Evolutionary conservation across 2,888 invertebrate genomes (phyloP), one percentile per base, ranked within the genome.

Genomic region (Cephus pygmeus): DNA sequence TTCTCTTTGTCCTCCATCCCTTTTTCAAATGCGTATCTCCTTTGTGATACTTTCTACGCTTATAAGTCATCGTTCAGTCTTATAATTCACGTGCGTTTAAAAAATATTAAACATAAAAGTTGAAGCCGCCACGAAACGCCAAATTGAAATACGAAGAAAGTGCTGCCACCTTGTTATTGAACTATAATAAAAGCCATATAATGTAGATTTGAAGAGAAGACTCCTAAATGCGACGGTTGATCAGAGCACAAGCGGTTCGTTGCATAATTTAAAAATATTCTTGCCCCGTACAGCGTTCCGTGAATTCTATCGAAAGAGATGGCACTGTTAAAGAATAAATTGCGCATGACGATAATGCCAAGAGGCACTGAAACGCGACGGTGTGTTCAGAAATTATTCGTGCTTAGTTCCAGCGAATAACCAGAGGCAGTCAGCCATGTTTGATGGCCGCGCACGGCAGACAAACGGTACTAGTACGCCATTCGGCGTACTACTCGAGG

Each of bases 11-110:
- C 88, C 95, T 93, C 95, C 96, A 96, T 77, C 95, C 93, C 87
- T 94, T 95, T 90, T 95, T 95, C 83, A 97, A 92, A 92, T 96
- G 96, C 80, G 96, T 96, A 91, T 96, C 96, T 79, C 96, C 96
- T 81, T 93, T 93, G 88, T 97, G 97, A 90, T 95, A 95, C 91
- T 96, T 97, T 90, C 95, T 96, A 77, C 96, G 94, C 91, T 94
- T 95, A 85, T 95, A 95, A 88, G 95, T 93, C 95, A 96, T 96
- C 78, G 78, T 79, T 31, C 31, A 56, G 71, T 71, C 33, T 34
- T 34, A 34, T 9, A 34, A 71, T 31, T 71, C 15, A 6, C 71
- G 71, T 71, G 15, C 31, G 34, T 71, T 71, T 31, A 0, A 71
- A 34, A 71, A 71, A 34, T 12, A 71, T 71, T 15, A 15, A 30